These are phyloP conservation scores for Siphonodentalium dalli DNA, from an alignment of 2,888 invertebrate species.

Conservation along the genomic window DNA sequence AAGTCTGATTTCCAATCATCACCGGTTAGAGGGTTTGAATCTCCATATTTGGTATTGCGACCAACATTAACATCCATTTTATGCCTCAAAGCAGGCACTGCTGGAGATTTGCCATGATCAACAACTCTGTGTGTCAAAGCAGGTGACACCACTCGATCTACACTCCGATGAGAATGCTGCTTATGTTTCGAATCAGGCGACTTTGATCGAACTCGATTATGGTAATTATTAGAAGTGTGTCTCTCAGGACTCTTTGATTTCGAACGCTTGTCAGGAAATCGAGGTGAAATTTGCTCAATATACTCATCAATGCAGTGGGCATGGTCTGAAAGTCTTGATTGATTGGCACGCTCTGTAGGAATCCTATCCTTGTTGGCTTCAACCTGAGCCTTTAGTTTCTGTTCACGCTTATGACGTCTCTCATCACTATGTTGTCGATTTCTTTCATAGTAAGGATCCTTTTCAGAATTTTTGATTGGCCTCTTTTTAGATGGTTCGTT, in stretches of 20 bases:
- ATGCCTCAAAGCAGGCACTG: conserved; percentile 48
- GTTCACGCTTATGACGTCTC: conserved; percentile 43
- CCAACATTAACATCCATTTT: conserved; percentile 23
- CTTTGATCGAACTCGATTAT: no score
- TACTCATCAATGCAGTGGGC: no score
- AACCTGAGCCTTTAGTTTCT: conserved; percentile 50
- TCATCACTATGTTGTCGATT: conserved; percentile 41
- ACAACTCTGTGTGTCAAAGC: no score
- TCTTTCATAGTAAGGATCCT: conserved; percentile 53
- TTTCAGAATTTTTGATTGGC: conserved; percentile 56
- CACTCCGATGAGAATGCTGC: no score
- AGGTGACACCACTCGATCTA: no score
- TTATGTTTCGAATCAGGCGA: no score
- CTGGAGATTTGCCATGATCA: conserved; percentile 40
- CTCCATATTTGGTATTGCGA: conserved; percentile 33
- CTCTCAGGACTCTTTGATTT: no score
- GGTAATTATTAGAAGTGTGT: no score
- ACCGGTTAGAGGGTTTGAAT: conserved; percentile 31
- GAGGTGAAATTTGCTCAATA: no score
- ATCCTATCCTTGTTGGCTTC: conserved; percentile 49
- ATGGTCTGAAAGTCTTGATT: no score
- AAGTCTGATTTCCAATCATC: conserved; percentile 46
- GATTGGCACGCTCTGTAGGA: conserved; percentile 38
- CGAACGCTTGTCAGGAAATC: no score
- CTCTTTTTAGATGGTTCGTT: conserved; percentile 38